Percentiles rank a stretch among this genome's conserved stretches.
phyloP scores from a whole-genome alignment of 2,113 vertebrate genomes.

The Dromaius novaehollandiae region DNA sequence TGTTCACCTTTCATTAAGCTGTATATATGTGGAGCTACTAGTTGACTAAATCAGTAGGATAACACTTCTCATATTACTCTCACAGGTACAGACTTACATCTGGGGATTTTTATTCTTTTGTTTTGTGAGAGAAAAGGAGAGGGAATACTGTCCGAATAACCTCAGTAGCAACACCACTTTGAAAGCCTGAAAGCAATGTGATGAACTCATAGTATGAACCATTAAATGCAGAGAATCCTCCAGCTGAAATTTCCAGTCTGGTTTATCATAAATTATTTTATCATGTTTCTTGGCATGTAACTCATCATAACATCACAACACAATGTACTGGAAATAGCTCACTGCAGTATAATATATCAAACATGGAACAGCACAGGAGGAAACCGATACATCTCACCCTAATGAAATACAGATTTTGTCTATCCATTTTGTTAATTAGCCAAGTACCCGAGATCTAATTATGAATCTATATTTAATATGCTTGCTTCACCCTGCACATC shows the following conservation, averaged over 20 bases:
- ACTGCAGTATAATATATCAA: constrained; percentile 52
- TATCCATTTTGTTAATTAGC: constrained; percentile 70
- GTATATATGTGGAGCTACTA: background rate
- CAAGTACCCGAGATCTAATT: constrained; percentile 56
- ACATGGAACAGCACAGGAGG: constrained; percentile 51
- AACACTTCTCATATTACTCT: background rate
- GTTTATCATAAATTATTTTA: constrained; percentile 38
- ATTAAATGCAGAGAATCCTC: constrained; percentile 8
- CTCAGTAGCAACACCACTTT: background rate
- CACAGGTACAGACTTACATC: fast-evolving
- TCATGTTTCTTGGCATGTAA: constrained; percentile 30
- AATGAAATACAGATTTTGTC: constrained; percentile 65
- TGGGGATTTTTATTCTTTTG: background rate
- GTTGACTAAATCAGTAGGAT: background rate
- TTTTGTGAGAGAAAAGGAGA: background rate
- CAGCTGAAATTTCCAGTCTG: background rate
- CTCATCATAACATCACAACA: constrained; percentile 48
- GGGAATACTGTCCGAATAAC: background rate
- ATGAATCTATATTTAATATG: constrained; percentile 62
- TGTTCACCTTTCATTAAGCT: background rate
- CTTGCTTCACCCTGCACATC: constrained; percentile 57
- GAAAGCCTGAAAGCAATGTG: background rate
- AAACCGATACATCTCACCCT: constrained; percentile 57
- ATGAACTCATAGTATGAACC: background rate
- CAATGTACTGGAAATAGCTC: constrained; percentile 24